These are phyloP conservation scores for Aphidius colemani DNA, from an alignment of 2,888 invertebrate species.

Conservation along the genomic window DNA sequence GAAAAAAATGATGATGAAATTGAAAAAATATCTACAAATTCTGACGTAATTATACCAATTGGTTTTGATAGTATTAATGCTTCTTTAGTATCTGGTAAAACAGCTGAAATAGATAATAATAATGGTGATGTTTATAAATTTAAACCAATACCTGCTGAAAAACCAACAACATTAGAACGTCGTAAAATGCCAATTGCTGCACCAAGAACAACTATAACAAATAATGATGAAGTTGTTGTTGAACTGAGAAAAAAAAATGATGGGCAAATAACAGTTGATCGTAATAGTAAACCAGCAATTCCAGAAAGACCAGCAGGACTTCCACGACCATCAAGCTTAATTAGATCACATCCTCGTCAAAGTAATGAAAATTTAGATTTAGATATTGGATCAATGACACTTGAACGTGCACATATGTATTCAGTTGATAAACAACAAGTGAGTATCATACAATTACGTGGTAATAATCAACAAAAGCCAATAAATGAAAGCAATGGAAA, in stretches of 20 bases:
- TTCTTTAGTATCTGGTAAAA: conserved; percentile 58
- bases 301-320: conserved; percentile 79
- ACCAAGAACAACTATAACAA: conserved; percentile 60
- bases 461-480: conserved; percentile 36
- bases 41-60: conserved; percentile 30
- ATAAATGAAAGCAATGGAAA: conserved; percentile 51
- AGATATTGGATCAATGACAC: conserved; percentile 57
- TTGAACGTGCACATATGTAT: conserved; percentile 74
- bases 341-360: conserved; percentile 41
- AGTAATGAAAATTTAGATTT: conserved; percentile 54
- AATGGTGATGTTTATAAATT: conserved; percentile 35
- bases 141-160: conserved; percentile 50
- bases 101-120: conserved; percentile 56
- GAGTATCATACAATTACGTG: conserved; percentile 69
- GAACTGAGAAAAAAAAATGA: conserved; percentile 62
- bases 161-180: conserved; percentile 55
- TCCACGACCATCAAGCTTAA: conserved; percentile 62
- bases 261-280: conserved; percentile 40
- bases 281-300: conserved; percentile 73
- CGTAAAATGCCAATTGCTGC: conserved; percentile 64
- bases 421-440: conserved; percentile 78
- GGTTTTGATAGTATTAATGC: conserved; percentile 38
- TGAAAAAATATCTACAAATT: conserved; percentile 34
- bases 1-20: conserved; percentile 28
- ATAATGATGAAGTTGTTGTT: conserved; percentile 58